Percentiles rank a stretch among this genome's conserved stretches.
phyloP scores from a whole-genome alignment of 2,888 invertebrate species.

The Choristoneura rosaceana region DNA sequence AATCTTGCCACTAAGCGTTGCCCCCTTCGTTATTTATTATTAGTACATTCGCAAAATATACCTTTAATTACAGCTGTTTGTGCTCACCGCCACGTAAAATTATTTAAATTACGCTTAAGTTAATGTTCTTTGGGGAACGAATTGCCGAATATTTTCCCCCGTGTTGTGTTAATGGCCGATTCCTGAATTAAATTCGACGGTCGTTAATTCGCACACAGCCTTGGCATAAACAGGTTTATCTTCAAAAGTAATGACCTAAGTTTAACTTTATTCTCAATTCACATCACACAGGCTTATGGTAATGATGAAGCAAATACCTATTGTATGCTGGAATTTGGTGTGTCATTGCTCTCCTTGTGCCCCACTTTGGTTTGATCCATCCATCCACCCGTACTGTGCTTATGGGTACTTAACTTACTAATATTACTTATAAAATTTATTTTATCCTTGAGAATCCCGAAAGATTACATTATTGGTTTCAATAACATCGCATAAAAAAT shows the following conservation, averaged over 20 bases:
- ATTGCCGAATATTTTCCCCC: slow-evolving; percentile 72
- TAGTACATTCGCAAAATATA: slow-evolving; percentile 63
- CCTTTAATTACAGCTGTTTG: slow-evolving; percentile 77
- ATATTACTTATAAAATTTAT: too few relatives aligned
- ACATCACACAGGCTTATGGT: slow-evolving; percentile 38
- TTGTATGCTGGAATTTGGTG: slow-evolving; percentile 30
- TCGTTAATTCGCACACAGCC: slow-evolving; percentile 70
- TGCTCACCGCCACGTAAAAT: slow-evolving; percentile 78
- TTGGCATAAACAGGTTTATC: slow-evolving; percentile 77
- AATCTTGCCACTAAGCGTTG: slow-evolving; percentile 54
- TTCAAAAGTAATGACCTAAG: slow-evolving; percentile 64
- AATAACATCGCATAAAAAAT: too few relatives aligned
- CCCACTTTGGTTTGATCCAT: too few relatives aligned
- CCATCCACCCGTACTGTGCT: too few relatives aligned
- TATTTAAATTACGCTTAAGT: slow-evolving; percentile 79
- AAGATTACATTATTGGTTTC: too few relatives aligned
- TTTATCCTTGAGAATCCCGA: too few relatives aligned
- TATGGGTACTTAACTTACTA: too few relatives aligned
- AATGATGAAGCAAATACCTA: slow-evolving; percentile 20
- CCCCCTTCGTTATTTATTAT: slow-evolving; percentile 56
- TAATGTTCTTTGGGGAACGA: slow-evolving; percentile 75
- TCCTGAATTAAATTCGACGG: slow-evolving; percentile 73
- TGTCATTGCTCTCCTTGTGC: too few relatives aligned
- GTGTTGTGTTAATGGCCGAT: slow-evolving; percentile 73
- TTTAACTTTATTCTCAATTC: slow-evolving; percentile 62